Conservation (phyloP, 2,797 vertebrate genomes). For the Gorsachius magnificus region DNA sequence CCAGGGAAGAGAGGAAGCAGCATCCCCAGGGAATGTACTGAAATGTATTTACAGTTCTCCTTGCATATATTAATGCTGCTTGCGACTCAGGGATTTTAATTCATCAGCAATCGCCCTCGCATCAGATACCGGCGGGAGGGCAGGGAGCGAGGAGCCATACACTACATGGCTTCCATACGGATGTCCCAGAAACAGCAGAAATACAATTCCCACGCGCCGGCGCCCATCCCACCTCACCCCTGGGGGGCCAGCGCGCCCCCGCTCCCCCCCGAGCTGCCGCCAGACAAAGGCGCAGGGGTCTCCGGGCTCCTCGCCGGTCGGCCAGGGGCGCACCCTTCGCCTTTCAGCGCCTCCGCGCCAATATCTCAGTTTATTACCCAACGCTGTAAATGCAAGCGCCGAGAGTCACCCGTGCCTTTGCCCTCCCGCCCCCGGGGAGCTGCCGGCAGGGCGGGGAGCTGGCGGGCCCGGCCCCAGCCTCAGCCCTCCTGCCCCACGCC, state of each 20-base stretch:
- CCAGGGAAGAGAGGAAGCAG: neutral
- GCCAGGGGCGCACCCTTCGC: neutral
- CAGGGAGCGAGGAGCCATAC: neutral
- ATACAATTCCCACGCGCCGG: neutral
- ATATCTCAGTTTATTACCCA: neutral
- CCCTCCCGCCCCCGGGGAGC: no score
- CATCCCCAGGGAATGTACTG: neutral
- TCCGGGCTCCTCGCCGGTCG: neutral
- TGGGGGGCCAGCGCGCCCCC: neutral
- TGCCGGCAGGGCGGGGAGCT: no score
- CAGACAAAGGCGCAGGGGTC: constrained; percentile 54
- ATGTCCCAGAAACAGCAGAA: neutral
- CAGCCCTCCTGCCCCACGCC: neutral
- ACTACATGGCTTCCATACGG: neutral
- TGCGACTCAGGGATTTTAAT: neutral
- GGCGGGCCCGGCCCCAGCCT: neutral
- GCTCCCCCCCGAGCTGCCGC: neutral
- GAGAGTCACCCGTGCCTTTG: neutral
- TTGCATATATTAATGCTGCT: neutral
- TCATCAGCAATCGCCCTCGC: neutral
- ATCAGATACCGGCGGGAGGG: neutral
- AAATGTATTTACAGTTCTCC: neutral
- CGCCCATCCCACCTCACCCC: neutral
- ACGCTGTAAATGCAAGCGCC: neutral
- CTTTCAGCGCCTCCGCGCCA: neutral